Conservation (phyloP, 92 coral and sea anemone genomes). For the Nematostella vectensis region DNA sequence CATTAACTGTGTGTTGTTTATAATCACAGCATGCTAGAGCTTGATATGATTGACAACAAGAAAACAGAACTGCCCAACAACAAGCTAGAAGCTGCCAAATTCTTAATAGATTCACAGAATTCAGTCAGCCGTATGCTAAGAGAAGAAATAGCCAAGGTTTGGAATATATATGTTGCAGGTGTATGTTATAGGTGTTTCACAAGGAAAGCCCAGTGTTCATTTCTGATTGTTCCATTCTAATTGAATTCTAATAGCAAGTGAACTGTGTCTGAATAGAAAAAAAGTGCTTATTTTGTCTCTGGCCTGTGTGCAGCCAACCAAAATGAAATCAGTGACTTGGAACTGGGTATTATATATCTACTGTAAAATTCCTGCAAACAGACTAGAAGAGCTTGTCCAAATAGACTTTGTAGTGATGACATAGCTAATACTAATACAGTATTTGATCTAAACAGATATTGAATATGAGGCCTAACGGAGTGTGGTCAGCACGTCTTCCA, state of each 20-base stretch:
- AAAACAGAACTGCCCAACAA: neutral
- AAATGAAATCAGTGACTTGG: too few relatives aligned
- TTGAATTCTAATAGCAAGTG: neutral
- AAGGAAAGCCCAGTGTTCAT: neutral
- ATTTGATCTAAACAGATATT: neutral
- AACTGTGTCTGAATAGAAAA: too few relatives aligned
- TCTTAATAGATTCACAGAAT: neutral
- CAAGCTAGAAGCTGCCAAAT: neutral
- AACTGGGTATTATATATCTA: too few relatives aligned
- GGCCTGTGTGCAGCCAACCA: too few relatives aligned
- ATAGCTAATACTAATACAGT: neutral
- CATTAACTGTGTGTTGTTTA: too few relatives aligned
- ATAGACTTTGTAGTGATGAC: neutral
- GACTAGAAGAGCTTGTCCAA: too few relatives aligned
- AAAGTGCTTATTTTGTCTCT: too few relatives aligned
- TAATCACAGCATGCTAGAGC: neutral
- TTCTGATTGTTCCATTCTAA: neutral
- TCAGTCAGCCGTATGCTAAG: neutral
- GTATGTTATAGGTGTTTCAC: neutral
- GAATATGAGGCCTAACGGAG: conserved; percentile 66
- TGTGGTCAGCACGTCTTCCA: conserved; percentile 94
- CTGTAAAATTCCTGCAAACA: too few relatives aligned
- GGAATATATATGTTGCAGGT: neutral
- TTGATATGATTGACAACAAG: neutral
- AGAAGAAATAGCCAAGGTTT: conserved; percentile 1